These are phyloP conservation scores for Carapus acus DNA, from an alignment of 2,797 vertebrate species.

Conservation along the genomic window DNA sequence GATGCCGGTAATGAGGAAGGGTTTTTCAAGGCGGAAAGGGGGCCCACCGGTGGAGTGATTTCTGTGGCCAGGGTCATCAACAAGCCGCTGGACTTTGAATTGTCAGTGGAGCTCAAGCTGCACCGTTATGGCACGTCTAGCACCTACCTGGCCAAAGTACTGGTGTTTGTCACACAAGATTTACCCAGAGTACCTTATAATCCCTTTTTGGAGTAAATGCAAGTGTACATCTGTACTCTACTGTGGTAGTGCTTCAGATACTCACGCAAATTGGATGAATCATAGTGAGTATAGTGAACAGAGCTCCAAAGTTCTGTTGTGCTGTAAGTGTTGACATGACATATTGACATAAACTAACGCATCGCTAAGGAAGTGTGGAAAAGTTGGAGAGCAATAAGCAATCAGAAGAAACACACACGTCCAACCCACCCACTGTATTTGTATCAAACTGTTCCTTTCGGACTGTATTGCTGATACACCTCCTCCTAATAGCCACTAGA, in stretches of 20 bases:
- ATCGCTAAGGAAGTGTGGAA: slow-evolving; percentile 18
- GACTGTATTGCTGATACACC: slow-evolving; percentile 13
- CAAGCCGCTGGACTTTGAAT: slow-evolving; percentile 84
- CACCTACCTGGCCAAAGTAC: slow-evolving; percentile 87
- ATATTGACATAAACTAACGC: slow-evolving; percentile 9
- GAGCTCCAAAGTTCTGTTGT: not conserved
- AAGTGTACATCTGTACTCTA: not conserved
- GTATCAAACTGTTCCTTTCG: slow-evolving; percentile 10
- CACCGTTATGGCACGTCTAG: slow-evolving; percentile 77
- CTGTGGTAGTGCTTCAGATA: slow-evolving; percentile 6
- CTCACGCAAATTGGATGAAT: not conserved
- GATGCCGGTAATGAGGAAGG: slow-evolving; percentile 84
- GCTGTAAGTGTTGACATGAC: slow-evolving; percentile 8
- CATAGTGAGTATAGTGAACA: not conserved
- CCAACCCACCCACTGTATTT: slow-evolving; percentile 17
- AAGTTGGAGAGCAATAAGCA: slow-evolving; percentile 3
- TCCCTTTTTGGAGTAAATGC: slow-evolving; percentile 48
- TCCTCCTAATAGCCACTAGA: slow-evolving; percentile 56
- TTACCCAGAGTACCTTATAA: slow-evolving; percentile 62
- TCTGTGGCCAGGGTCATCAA: slow-evolving; percentile 79
- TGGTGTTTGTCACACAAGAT: slow-evolving; percentile 87
- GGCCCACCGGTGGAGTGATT: slow-evolving; percentile 82
- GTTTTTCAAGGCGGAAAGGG: slow-evolving; percentile 80
- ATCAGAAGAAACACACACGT: slow-evolving; percentile 10
- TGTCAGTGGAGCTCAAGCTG: slow-evolving; percentile 87